These are phyloP conservation scores for human (Homo sapiens) DNA, from an alignment of 2,113 vertebrate genomes.

Conservation along the genomic window GRCh38 chr7:34005501-34006000, in stretches of 20 bases:
- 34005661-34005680: too few relatives aligned
- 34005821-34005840: not conserved
- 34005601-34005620: too few relatives aligned
- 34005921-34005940: not conserved
- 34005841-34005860: not conserved
- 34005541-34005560: too few relatives aligned
- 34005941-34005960: not conserved
- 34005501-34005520: too few relatives aligned
- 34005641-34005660: too few relatives aligned
- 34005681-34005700: too few relatives aligned
- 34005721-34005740: not conserved
- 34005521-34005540: too few relatives aligned
- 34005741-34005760: not conserved
- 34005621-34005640: too few relatives aligned
- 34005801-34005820: not conserved
- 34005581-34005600: too few relatives aligned
- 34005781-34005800: not conserved
- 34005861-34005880: not conserved
- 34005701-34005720: not conserved
- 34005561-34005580: too few relatives aligned
- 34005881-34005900: not conserved
- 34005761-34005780: not conserved
- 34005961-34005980: not conserved
- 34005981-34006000: not conserved
- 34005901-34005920: not conserved